Evolutionary conservation across 1,140 invertebrate species (phyloP).

Genomic region (Heliconius eleuchia): DNA sequence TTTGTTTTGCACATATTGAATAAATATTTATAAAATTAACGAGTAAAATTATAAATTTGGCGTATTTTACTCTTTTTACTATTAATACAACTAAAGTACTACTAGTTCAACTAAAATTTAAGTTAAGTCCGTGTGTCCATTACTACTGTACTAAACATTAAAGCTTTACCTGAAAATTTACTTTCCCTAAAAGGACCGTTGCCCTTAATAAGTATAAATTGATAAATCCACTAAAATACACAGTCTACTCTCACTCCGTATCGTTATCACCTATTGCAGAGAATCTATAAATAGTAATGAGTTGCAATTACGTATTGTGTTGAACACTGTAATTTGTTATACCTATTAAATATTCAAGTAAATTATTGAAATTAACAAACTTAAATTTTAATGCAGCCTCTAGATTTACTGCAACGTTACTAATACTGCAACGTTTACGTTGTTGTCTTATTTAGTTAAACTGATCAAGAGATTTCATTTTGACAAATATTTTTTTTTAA

Average conservation of each 20-base stretch:
- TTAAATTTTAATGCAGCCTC: neutral
- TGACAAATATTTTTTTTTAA: no score
- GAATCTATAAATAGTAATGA: slow-evolving; percentile 31
- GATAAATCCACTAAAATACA: neutral
- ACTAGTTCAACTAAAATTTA: neutral
- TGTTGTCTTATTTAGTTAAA: no score
- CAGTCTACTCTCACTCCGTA: slow-evolving; percentile 11
- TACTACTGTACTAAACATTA: neutral
- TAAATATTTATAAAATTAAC: no score
- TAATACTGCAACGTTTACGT: no score
- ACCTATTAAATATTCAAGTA: slow-evolving; percentile 11
- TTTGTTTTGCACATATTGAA: no score
- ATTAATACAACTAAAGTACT: neutral
- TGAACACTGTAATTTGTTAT: slow-evolving; percentile 15
- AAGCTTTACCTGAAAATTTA: neutral
- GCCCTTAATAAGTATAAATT: slow-evolving; percentile 11
- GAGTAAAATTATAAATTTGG: no score
- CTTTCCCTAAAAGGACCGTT: slow-evolving; percentile 12
- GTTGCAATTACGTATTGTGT: slow-evolving; percentile 27
- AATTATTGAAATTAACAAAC: neutral
- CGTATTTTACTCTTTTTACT: no score
- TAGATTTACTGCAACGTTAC: no score
- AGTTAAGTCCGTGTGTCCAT: neutral
- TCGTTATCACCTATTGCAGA: slow-evolving; percentile 22
- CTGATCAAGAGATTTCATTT: no score